Evolutionary conservation across 2,888 invertebrate genomes (phyloP).

Genomic region (Ectemnius lituratus): DNA sequence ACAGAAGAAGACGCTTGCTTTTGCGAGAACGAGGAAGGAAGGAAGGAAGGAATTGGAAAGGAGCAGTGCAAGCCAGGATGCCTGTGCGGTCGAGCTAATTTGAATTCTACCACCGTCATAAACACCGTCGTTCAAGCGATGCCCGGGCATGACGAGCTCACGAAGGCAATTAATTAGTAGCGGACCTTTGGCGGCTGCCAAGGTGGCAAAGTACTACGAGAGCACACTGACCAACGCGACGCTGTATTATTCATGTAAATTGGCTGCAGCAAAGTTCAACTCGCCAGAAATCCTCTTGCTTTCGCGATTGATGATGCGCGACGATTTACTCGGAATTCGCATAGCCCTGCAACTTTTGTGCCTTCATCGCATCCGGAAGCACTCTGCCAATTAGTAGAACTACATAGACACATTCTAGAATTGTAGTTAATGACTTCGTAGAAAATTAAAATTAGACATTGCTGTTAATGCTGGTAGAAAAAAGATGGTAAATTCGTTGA

Average conservation of each 20-base stretch:
- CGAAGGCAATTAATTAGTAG: conserved; percentile 49
- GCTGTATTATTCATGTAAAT: conserved; percentile 39
- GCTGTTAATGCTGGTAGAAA: too few relatives aligned
- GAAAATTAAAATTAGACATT: too few relatives aligned
- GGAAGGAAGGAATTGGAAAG: not conserved
- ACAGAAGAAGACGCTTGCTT: too few relatives aligned
- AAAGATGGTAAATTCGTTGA: too few relatives aligned
- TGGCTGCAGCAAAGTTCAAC: not conserved
- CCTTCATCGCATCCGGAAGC: too few relatives aligned
- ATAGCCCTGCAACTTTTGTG: too few relatives aligned
- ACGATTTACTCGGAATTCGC: not conserved
- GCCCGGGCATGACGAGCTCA: conserved; percentile 11
- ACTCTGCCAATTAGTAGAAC: too few relatives aligned
- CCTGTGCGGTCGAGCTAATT: conserved; percentile 32
- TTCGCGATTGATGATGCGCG: not conserved
- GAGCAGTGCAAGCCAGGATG: not conserved
- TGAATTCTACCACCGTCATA: conserved; percentile 38
- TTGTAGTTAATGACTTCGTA: too few relatives aligned
- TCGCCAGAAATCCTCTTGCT: conserved; percentile 7
- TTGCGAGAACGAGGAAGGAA: too few relatives aligned
- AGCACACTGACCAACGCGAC: conserved; percentile 14
- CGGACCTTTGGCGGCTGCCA: conserved; percentile 22
- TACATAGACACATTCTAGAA: too few relatives aligned
- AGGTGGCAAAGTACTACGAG: conserved; percentile 40
- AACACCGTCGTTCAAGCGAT: conserved; percentile 30